Percentiles rank a stretch among this genome's conserved stretches.
phyloP scores from a whole-genome alignment of 2,797 vertebrate species.

The Neoniphon sammara region DNA sequence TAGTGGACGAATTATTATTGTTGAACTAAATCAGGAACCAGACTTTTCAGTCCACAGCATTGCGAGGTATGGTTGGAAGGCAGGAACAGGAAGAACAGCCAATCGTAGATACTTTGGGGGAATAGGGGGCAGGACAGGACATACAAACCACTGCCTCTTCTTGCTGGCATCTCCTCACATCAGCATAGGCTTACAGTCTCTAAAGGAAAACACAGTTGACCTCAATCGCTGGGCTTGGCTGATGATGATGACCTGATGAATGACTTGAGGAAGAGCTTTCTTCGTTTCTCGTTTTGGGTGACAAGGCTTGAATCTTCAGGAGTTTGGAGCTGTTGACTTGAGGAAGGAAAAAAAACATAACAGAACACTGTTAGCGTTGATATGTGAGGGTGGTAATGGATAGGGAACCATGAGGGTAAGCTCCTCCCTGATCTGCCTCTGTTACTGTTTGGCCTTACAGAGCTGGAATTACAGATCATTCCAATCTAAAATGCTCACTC shows the following conservation, averaged over 20 bases:
- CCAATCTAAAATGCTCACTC: slow-evolving; percentile 30
- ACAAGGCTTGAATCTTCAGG: slow-evolving; percentile 74
- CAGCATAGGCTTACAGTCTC: slow-evolving; percentile 66
- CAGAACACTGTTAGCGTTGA: slow-evolving; percentile 88
- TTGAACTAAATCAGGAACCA: slow-evolving; percentile 36
- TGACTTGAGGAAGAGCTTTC: slow-evolving; percentile 44
- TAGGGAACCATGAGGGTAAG: slow-evolving; percentile 66
- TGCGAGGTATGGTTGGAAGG: slow-evolving; percentile 8
- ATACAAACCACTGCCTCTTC: slow-evolving; percentile 85
- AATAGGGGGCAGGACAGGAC: slow-evolving; percentile 52
- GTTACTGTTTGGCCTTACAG: slow-evolving; percentile 33
- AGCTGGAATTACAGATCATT: slow-evolving; percentile 34
- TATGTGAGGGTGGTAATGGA: slow-evolving; percentile 74
- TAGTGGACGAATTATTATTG: slow-evolving; percentile 22
- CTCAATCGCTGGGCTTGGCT: slow-evolving; percentile 40
- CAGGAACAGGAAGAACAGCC: slow-evolving; percentile 35
- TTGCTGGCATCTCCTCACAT: slow-evolving; percentile 48
- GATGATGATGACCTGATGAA: slow-evolving; percentile 24
- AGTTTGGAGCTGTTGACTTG: slow-evolving; percentile 85
- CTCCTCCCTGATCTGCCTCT: slow-evolving; percentile 60
- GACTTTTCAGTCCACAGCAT: slow-evolving; percentile 66
- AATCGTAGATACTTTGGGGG: slow-evolving; percentile 50
- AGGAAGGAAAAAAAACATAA: slow-evolving; percentile 83
- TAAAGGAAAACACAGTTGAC: slow-evolving; percentile 27
- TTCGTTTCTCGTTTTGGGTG: slow-evolving; percentile 58